These are phyloP conservation scores for Drosophila greeni DNA, from an alignment of 2,888 invertebrate species.

Conservation along the genomic window DNA sequence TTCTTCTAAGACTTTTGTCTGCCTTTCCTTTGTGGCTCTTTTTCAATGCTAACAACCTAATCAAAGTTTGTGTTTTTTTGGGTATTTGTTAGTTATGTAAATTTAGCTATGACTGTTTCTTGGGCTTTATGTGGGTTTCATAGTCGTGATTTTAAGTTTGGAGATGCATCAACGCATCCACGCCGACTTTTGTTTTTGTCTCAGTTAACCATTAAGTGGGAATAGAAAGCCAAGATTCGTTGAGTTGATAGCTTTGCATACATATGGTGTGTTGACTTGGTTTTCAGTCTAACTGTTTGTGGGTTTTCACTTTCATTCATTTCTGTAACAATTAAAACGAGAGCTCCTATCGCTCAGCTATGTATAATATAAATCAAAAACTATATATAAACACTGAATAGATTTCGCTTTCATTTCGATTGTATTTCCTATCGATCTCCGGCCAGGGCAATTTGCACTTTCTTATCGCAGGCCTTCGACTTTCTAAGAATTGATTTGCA, in stretches of 20 bases:
- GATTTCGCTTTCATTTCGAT: constrained; percentile 33
- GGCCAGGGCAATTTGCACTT: constrained; percentile 42
- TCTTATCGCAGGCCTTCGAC: constrained; percentile 36
- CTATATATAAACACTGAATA: background rate
- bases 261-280: constrained; percentile 14
- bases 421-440: constrained; percentile 24
- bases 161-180: constrained; percentile 33
- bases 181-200: constrained; percentile 26
- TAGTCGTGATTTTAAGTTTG: constrained; percentile 27
- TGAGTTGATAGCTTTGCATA: constrained; percentile 36
- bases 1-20: constrained; percentile 33
- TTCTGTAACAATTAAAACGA: constrained; percentile 42
- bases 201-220: constrained; percentile 20
- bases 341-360: constrained; percentile 19
- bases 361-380: constrained; percentile 19
- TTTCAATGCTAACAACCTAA: constrained; percentile 59
- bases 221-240: constrained; percentile 37
- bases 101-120: constrained; percentile 33
- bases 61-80: constrained; percentile 44
- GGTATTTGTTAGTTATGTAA: constrained; percentile 57
- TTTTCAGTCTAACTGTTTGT: constrained; percentile 30
- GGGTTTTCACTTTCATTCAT: constrained; percentile 42
- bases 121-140: constrained; percentile 31
- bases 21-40: constrained; percentile 29
- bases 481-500: constrained; percentile 59